A percentile compares a stretch with the other conserved stretches of the same genome.
These are phyloP conservation scores for Cuculus canorus DNA, from an alignment of 2,797 vertebrate species.

Conservation along the genomic window DNA sequence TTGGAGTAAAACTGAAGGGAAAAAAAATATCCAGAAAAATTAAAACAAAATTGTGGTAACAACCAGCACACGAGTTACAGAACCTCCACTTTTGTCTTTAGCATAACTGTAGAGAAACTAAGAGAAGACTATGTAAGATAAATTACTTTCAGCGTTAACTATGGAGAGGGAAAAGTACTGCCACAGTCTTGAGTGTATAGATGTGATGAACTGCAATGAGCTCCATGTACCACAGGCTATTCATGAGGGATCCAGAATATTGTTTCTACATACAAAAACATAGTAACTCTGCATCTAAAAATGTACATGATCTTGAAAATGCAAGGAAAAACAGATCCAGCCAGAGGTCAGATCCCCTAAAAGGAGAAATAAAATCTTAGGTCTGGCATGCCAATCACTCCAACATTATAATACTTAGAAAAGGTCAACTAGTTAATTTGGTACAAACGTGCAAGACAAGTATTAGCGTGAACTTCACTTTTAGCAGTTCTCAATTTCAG, in stretches of 20 bases:
- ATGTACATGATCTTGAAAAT: not conserved
- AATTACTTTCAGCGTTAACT: not conserved
- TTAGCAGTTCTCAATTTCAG: not conserved
- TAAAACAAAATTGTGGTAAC: not conserved
- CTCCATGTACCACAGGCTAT: not conserved
- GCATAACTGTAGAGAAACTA: not conserved
- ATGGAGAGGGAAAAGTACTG: not conserved
- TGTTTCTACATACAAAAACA: not conserved
- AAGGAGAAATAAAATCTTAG: conserved; percentile 20
- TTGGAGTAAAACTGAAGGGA: not conserved
- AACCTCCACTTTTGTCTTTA: not conserved
- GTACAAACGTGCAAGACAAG: not conserved
- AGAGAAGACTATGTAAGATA: not conserved
- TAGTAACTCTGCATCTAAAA: not conserved
- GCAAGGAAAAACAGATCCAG: not conserved
- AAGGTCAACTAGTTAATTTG: conserved; percentile 31
- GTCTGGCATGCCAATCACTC: not conserved
- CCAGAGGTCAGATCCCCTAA: not conserved
- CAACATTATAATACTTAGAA: not conserved
- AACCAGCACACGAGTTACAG: not conserved
- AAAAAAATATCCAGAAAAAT: not conserved
- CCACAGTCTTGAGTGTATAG: not conserved
- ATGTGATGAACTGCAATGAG: not conserved
- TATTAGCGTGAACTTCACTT: not conserved
- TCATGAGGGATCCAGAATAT: not conserved